Evolutionary conservation across 2,888 invertebrate genomes (phyloP).

Genomic region (Cephus nigrinus): DNA sequence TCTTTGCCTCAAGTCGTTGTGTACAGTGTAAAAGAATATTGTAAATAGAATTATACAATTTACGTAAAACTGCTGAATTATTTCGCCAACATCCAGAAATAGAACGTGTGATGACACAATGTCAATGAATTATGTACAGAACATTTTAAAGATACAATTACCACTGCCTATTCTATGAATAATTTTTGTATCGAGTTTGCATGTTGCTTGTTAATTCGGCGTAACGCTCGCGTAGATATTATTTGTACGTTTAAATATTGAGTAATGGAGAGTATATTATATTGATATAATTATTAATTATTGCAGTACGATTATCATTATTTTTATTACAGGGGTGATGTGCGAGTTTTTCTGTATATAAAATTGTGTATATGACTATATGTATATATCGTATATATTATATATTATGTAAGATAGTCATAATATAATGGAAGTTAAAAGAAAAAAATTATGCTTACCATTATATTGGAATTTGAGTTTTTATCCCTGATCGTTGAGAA

Average conservation of each 20-base stretch:
- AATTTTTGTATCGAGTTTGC: constrained; percentile 42
- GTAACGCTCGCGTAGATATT: constrained; percentile 32
- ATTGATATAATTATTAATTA: constrained; percentile 3
- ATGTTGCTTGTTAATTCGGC: constrained; percentile 30
- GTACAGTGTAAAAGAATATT: constrained; percentile 56
- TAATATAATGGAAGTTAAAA: constrained; percentile 37
- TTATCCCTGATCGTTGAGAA: neutral
- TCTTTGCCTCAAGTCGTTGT: constrained; percentile 33
- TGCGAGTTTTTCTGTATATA: constrained; percentile 27
- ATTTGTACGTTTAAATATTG: constrained; percentile 34
- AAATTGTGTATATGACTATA: constrained; percentile 37
- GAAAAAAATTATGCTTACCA: constrained; percentile 9
- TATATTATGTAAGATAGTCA: constrained; percentile 39
- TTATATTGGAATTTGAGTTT: neutral
- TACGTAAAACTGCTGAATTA: constrained; percentile 26
- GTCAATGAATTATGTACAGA: constrained; percentile 11
- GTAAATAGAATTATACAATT: constrained; percentile 48
- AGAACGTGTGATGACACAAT: constrained; percentile 7
- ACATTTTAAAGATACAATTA: constrained; percentile 41
- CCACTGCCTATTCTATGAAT: constrained; percentile 50
- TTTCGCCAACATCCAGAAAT: constrained; percentile 7
- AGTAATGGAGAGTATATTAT: constrained; percentile 12
- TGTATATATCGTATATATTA: constrained; percentile 28
- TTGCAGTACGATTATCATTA: constrained; percentile 13
- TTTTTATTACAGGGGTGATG: constrained; percentile 8